Evolutionary conservation across 2,113 vertebrate genomes (phyloP).

Genomic region (Micronycteris hirsuta): DNA sequence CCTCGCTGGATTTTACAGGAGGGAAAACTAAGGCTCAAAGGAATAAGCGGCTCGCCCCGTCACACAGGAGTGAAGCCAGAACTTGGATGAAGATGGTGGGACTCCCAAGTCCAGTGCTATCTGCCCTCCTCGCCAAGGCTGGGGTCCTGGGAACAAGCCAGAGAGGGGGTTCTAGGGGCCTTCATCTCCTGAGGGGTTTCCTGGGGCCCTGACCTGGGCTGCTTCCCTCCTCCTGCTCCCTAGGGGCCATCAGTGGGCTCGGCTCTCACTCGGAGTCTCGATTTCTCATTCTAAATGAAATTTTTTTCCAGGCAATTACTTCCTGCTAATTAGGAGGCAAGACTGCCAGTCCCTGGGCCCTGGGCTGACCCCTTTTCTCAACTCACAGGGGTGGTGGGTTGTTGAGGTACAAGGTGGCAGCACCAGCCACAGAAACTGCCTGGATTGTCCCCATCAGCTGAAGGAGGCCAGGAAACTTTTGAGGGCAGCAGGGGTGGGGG

Average conservation of each 20-base stretch:
- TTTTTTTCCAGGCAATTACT: slow-evolving; percentile 72
- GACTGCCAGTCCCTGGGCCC: slow-evolving; percentile 73
- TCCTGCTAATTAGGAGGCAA: slow-evolving; percentile 73
- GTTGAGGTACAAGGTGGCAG: not conserved
- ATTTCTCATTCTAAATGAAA: slow-evolving; percentile 68
- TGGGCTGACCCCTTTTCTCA: slow-evolving; percentile 68
- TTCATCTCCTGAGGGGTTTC: not conserved
- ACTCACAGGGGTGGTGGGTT: not conserved
- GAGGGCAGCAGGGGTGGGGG: not conserved
- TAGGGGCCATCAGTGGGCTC: not conserved
- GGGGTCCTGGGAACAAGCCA: not conserved
- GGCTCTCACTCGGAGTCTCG: slow-evolving; percentile 44
- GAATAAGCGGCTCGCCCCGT: not conserved
- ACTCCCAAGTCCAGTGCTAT: not conserved
- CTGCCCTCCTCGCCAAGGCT: not conserved
- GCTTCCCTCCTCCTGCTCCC: not conserved
- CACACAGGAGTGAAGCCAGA: not conserved
- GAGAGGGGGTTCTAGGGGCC: not conserved
- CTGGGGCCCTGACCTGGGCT: slow-evolving; percentile 12
- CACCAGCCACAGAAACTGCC: not conserved
- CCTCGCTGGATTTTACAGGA: not conserved
- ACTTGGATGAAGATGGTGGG: not conserved
- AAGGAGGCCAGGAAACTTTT: not conserved
- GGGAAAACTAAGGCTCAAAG: not conserved
- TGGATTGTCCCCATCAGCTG: not conserved